Percentiles rank a stretch among this genome's conserved stretches.
These are phyloP conservation scores for Scophthalmus maximus DNA, from an alignment of 2,113 vertebrate species.

Conservation along the genomic window DNA sequence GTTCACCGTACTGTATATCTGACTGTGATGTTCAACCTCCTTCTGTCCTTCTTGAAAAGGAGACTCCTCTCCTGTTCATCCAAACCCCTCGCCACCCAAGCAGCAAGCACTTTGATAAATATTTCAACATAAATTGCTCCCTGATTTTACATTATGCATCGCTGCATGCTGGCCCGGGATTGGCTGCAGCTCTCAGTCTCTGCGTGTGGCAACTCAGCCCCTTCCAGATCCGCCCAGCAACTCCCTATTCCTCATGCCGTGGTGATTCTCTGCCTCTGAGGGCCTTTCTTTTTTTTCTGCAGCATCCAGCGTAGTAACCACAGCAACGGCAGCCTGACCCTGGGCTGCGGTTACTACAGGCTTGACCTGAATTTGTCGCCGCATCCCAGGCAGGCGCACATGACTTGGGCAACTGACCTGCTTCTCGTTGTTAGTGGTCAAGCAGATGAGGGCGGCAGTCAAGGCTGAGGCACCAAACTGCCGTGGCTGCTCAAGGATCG, in stretches of 20 bases:
- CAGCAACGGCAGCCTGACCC: slow-evolving; percentile 81
- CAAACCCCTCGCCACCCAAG: neutral
- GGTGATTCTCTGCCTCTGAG: slow-evolving; percentile 76
- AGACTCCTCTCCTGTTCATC: neutral
- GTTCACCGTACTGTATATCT: neutral
- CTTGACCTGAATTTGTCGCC: slow-evolving; percentile 83
- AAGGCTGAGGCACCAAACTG: neutral
- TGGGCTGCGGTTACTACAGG: slow-evolving; percentile 58
- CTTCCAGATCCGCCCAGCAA: slow-evolving; percentile 78
- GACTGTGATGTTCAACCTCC: neutral
- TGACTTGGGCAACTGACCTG: slow-evolving; percentile 66
- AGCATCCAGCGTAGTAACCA: slow-evolving; percentile 81
- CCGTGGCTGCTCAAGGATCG: neutral
- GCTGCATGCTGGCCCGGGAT: slow-evolving; percentile 58
- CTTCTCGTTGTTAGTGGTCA: slow-evolving; percentile 58
- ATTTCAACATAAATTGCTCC: slow-evolving; percentile 69
- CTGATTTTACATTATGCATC: slow-evolving; percentile 73
- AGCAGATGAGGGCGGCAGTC: slow-evolving; percentile 5
- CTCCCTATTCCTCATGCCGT: slow-evolving; percentile 77
- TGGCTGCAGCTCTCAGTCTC: slow-evolving; percentile 67
- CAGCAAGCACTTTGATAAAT: slow-evolving; percentile 39
- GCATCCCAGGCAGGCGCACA: slow-evolving; percentile 55
- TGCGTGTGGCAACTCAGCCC: slow-evolving; percentile 81
- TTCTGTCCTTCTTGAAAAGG: neutral
- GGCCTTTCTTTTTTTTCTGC: slow-evolving; percentile 68